phyloP scores from a whole-genome alignment of 2,888 invertebrate species.

The Teleogryllus oceanicus region DNA sequence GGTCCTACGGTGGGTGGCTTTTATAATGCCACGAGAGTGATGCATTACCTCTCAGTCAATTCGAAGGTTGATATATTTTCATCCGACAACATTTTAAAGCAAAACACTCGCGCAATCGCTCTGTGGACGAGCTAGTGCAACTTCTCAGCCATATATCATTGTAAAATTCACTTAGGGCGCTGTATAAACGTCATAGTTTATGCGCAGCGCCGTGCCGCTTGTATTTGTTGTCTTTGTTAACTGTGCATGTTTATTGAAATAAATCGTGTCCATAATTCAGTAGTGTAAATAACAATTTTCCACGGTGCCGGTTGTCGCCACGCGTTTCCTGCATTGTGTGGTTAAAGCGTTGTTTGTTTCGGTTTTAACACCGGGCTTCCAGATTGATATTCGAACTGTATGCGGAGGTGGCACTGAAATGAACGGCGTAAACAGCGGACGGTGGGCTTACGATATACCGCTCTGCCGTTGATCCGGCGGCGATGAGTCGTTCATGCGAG shows the following conservation, averaged over 20 bases:
- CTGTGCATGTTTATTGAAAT: constrained; percentile 8
- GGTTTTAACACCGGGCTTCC: neutral
- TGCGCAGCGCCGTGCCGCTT: neutral
- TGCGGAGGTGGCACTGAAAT: neutral
- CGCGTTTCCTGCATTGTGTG: neutral
- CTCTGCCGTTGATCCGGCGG: neutral
- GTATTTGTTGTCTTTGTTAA: constrained; percentile 1
- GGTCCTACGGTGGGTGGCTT: neutral
- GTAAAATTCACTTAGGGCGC: constrained; percentile 1
- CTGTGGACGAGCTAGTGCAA: neutral
- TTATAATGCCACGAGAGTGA: neutral
- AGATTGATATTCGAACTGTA: constrained; percentile 18
- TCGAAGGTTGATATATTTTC: neutral
- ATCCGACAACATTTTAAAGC: constrained; percentile 18
- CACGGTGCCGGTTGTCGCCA: neutral
- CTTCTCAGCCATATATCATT: neutral
- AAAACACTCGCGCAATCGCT: neutral
- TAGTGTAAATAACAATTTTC: constrained; percentile 11
- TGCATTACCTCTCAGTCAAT: constrained; percentile 7
- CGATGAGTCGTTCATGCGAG: neutral
- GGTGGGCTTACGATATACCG: neutral
- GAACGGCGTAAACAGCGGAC: neutral
- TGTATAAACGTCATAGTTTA: constrained; percentile 18
- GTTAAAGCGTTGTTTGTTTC: neutral
- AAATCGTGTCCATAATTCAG: constrained; percentile 18